These are phyloP conservation scores for Oncopodura yosiiana DNA, from an alignment of 1,140 invertebrate species.

Conservation along the genomic window DNA sequence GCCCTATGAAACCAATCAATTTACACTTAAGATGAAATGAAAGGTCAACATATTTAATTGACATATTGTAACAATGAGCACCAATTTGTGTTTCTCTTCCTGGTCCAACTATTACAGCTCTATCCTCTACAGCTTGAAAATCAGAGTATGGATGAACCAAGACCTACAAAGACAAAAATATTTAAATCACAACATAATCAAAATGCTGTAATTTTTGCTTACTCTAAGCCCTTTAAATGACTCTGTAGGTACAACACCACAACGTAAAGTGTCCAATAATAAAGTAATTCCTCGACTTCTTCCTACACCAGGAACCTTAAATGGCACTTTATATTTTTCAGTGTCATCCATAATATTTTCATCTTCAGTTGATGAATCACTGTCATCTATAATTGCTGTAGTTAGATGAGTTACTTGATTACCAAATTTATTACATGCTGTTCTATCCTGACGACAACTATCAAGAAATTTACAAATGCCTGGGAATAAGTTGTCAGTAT, in stretches of 20 bases:
- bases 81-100: conserved; percentile 21
- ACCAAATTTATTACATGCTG: conserved; percentile 20
- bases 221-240: conserved; percentile 33
- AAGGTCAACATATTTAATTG: too few species aligned
- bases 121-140: conserved; percentile 33
- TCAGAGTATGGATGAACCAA: too few species aligned
- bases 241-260: conserved; percentile 31
- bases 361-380: too few species aligned
- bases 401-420: background rate
- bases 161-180: conserved; percentile 12
- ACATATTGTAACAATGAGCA: conserved; percentile 1
- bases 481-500: conserved; percentile 31
- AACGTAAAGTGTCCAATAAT: conserved; percentile 34
- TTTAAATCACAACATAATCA: too few species aligned
- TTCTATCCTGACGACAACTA: conserved; percentile 27
- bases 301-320: conserved; percentile 30
- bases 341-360: too few species aligned
- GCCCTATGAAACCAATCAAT: too few species aligned
- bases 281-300: conserved; percentile 34
- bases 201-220: too few species aligned
- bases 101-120: conserved; percentile 32
- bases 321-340: too few species aligned
- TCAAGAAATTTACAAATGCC: conserved; percentile 20
- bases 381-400: background rate
- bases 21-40: too few species aligned